Conservation (phyloP, 2,888 invertebrate species). For the Bombyx huttoni region DNA sequence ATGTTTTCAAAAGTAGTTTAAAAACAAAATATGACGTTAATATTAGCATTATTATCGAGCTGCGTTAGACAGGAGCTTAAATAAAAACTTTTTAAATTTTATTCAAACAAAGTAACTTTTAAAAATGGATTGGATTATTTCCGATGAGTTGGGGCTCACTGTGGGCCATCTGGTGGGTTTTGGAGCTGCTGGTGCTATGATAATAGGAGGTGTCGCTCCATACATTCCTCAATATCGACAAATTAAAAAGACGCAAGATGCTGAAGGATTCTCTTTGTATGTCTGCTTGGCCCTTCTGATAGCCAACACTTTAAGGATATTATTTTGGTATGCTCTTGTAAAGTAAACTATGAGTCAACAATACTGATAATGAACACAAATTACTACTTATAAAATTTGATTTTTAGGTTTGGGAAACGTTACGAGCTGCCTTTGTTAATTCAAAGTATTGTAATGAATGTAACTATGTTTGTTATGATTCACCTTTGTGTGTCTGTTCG, state of each 20-base stretch:
- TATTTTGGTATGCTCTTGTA: slow-evolving; percentile 89
- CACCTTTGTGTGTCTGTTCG: slow-evolving; percentile 91
- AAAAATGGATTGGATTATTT: slow-evolving; percentile 84
- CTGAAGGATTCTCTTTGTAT: slow-evolving; percentile 97
- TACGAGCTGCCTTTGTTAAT: slow-evolving; percentile 95
- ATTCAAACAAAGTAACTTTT: not conserved
- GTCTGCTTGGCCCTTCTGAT: slow-evolving; percentile 95
- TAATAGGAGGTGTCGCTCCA: slow-evolving; percentile 94
- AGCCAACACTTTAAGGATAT: slow-evolving; percentile 96
- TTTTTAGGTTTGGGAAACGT: slow-evolving; percentile 94
- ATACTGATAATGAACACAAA: not conserved
- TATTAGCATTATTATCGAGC: no score
- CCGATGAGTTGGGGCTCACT: slow-evolving; percentile 80
- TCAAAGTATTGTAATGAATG: slow-evolving; percentile 97
- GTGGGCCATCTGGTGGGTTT: slow-evolving; percentile 84
- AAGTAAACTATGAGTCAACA: not conserved
- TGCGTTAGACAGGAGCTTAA: no score
- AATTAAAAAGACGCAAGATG: slow-evolving; percentile 90
- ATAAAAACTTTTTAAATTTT: not conserved
- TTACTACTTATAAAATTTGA: not conserved
- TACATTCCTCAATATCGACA: slow-evolving; percentile 97
- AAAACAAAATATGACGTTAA: no score
- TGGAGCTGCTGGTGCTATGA: slow-evolving; percentile 90
- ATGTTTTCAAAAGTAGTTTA: no score
- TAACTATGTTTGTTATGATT: slow-evolving; percentile 96